These are phyloP conservation scores for Lemur catta DNA, from an alignment of 2,797 vertebrate species.

Conservation along the genomic window DNA sequence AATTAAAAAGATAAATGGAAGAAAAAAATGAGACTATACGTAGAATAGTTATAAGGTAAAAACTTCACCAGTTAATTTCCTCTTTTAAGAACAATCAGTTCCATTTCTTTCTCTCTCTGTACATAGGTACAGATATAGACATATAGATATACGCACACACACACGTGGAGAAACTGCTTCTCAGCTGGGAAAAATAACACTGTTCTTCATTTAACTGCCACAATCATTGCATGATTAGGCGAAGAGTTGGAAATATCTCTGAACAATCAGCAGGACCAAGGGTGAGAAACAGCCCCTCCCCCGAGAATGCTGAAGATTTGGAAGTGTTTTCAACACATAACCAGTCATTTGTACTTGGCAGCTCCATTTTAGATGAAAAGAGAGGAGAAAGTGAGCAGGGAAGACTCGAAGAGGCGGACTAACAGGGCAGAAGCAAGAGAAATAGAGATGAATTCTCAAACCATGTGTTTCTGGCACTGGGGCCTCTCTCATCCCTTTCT, in stretches of 20 bases:
- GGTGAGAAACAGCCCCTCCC: background rate
- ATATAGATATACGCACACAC: background rate
- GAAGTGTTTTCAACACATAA: background rate
- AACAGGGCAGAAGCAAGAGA: background rate
- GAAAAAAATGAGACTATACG: background rate
- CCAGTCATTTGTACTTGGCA: background rate
- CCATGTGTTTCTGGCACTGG: fast-evolving
- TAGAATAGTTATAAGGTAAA: background rate
- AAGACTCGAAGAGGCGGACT: fast-evolving
- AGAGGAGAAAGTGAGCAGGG: background rate
- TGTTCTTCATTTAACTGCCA: background rate
- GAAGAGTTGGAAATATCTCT: background rate
- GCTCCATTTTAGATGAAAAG: background rate
- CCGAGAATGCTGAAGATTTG: fast-evolving
- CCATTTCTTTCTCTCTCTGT: background rate
- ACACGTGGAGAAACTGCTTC: background rate
- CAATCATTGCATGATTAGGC: fast-evolving
- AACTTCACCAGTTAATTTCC: background rate
- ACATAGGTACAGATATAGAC: background rate
- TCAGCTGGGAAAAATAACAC: background rate
- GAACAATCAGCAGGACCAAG: background rate
- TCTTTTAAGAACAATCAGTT: background rate
- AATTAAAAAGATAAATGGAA: background rate
- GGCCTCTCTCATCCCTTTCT: background rate
- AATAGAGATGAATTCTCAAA: background rate